Evolutionary conservation across 2,888 invertebrate genomes (phyloP), one percentile per base, ranked within the genome.

Genomic region (Cistogaster globosa): DNA sequence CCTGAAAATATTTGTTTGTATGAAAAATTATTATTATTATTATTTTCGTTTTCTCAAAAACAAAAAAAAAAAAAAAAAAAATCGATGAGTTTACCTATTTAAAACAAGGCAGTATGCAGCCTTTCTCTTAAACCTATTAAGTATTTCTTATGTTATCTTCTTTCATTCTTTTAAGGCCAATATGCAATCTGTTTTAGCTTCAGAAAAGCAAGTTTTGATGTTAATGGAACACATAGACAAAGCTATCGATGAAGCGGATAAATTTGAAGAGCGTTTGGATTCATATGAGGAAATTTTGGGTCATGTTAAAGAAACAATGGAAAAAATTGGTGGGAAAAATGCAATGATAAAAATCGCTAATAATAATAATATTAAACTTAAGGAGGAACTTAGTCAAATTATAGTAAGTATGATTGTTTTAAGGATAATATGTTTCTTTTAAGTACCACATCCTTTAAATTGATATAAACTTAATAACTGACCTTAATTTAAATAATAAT

Each of bases 251-350:
- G 96, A 97, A 93, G 95, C 96, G 12, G 95, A 95, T 87, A 93
- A 94, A 85, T 94, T 97, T 62, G 97, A 97, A 91, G 93, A 93
- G 18, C 95, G 96, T 74, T 93, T 98, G 69, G 95, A 96, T 90
- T 94, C 94, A 18, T 97, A 97, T 90, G 97, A 98, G 91, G 96
- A 96, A 88, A 96, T 96, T 77, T 93, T 97, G 53, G 95, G 97
- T 90, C 96, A 96, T 92, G 97, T 97, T 2, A 94, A 97, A 87
- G 97, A 97, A 90, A 96, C 96, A 38, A 97, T 98, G 95, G 97
- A 97, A 89, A 96, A 97, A 90, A 97, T 98, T 93, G 97, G 97
- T 86, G 97, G 97, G 89, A 98, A 98, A 91, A 98, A 97, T 93
- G 95, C 96, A 12, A 94, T 97, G 91, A 97, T 97, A 88, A 96